phyloP scores from a whole-genome alignment of 2,113 vertebrate genomes.

The Sylvia atricapilla region DNA sequence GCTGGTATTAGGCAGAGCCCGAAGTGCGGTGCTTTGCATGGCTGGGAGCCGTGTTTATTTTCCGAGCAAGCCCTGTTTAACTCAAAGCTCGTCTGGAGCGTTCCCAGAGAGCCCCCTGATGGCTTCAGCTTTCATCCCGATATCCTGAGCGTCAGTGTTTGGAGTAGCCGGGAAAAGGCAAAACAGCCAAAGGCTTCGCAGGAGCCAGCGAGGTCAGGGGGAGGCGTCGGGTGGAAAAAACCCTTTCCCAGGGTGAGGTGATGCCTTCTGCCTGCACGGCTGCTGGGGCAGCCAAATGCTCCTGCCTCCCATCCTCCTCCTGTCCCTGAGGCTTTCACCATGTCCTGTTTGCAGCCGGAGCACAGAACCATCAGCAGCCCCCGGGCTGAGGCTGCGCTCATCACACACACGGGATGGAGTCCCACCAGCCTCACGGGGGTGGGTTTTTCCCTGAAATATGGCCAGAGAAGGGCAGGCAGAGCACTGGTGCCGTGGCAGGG shows the following conservation, averaged over 20 bases:
- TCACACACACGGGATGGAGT: accelerated
- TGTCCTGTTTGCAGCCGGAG: background rate
- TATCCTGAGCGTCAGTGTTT: background rate
- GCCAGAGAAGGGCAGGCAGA: background rate
- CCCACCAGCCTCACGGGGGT: background rate
- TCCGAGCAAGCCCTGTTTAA: background rate
- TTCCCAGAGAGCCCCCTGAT: conserved; percentile 48
- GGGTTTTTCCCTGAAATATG: background rate
- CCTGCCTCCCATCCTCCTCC: background rate
- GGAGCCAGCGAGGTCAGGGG: background rate
- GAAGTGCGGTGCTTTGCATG: background rate
- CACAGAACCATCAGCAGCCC: background rate
- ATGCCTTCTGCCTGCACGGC: background rate
- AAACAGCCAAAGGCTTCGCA: background rate
- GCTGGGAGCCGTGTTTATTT: conserved; percentile 15
- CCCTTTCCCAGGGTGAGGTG: background rate
- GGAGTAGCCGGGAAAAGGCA: background rate
- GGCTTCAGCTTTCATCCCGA: background rate
- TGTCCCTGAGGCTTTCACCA: background rate
- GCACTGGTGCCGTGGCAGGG: background rate
- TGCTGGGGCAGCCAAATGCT: background rate
- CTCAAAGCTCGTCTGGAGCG: background rate
- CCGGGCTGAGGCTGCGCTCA: background rate
- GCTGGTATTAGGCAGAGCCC: background rate
- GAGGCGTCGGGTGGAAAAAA: background rate